phyloP scores from a whole-genome alignment of 2,797 vertebrate species.

The Basileuterus tristriatus region DNA sequence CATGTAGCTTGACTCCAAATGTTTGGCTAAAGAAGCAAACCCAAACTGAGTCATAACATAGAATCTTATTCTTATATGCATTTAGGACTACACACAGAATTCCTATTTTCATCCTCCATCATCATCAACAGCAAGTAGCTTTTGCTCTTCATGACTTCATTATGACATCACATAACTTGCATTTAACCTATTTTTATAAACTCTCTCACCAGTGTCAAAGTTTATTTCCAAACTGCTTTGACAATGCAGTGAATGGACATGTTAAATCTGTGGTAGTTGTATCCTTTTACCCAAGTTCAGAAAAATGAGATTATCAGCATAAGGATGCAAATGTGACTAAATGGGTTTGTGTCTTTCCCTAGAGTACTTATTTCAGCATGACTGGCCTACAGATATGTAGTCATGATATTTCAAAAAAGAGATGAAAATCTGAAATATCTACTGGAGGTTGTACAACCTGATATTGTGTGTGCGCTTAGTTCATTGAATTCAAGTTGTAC shows the following conservation, averaged over 20 bases:
- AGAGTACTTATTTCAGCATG: background rate
- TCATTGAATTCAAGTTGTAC: background rate
- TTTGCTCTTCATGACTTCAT: background rate
- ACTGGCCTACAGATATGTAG: background rate
- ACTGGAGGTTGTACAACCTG: background rate
- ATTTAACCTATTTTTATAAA: background rate
- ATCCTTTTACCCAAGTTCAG: background rate
- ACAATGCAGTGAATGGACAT: background rate
- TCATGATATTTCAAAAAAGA: background rate
- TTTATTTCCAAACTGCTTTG: background rate
- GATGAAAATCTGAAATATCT: background rate
- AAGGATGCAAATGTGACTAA: background rate
- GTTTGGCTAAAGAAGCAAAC: background rate
- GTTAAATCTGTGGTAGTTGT: background rate
- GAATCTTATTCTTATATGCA: background rate
- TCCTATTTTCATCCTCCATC: background rate
- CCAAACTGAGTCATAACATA: background rate
- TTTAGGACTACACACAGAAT: background rate
- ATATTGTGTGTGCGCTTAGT: background rate
- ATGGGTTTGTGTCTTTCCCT: background rate
- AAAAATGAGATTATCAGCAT: background rate
- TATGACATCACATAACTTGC: background rate
- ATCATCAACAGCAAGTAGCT: background rate
- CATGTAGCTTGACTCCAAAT: background rate
- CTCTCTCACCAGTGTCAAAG: background rate